These are phyloP conservation scores for Heteronetta atricapilla DNA, from an alignment of 2,113 vertebrate species.

Conservation along the genomic window DNA sequence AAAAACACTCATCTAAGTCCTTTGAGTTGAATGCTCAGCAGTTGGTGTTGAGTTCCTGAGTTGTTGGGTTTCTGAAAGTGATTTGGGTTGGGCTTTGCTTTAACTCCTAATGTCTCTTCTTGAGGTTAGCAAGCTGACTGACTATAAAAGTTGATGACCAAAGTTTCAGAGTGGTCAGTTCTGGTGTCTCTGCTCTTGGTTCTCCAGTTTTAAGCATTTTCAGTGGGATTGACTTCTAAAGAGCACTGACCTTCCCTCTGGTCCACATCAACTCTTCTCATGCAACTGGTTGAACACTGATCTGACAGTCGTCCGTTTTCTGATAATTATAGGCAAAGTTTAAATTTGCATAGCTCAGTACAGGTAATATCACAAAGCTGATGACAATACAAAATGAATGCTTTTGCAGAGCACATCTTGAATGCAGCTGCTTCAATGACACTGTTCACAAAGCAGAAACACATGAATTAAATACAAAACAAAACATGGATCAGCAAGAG, in stretches of 20 bases:
- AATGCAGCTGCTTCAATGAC: not conserved
- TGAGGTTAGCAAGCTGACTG: not conserved
- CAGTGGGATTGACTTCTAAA: not conserved
- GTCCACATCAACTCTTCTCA: not conserved
- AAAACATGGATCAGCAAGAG: not conserved
- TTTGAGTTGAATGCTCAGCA: not conserved
- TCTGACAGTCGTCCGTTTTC: not conserved
- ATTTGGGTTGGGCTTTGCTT: not conserved
- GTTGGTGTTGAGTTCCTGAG: not conserved
- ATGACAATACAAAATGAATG: not conserved
- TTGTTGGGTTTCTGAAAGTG: not conserved
- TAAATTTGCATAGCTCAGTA: not conserved
- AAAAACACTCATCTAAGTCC: not conserved
- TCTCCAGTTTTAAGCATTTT: not conserved
- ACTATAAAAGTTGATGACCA: fast-evolving
- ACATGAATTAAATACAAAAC: fast-evolving
- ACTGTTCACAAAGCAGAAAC: not conserved
- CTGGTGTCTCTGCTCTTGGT: not conserved
- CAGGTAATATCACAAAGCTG: not conserved
- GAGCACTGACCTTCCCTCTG: not conserved
- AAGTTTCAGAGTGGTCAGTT: not conserved
- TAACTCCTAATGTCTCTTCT: not conserved
- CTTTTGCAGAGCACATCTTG: not conserved
- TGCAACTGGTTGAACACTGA: fast-evolving
- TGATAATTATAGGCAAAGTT: not conserved